Evolutionary conservation across 92 coral and sea anemone genomes (phyloP).

Genomic region (Umimayanthus kanabou): DNA sequence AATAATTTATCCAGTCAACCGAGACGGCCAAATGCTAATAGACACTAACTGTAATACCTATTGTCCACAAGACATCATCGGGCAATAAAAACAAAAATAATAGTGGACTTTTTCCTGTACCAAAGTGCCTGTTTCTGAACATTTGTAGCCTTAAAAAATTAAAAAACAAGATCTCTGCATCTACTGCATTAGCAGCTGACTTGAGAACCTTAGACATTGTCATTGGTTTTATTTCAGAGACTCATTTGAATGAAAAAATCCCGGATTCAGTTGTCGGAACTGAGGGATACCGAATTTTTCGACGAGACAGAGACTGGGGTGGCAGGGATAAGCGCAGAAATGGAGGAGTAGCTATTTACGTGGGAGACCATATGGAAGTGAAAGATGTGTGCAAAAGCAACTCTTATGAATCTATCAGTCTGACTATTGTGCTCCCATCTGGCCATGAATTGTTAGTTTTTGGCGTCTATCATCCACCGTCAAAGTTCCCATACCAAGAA

Average conservation of each 20-base stretch:
- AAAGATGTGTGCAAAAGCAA: neutral
- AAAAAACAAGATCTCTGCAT: neutral
- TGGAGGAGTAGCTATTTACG: constrained; percentile 7
- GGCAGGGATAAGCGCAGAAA: constrained; percentile 13
- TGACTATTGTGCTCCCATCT: constrained; percentile 28
- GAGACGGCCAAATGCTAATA: constrained; percentile 7
- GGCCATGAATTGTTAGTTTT: constrained; percentile 4
- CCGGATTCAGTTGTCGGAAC: neutral
- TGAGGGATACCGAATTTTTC: neutral
- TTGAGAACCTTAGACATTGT: constrained; percentile 20
- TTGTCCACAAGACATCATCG: too few relatives aligned
- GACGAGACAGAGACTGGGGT: neutral
- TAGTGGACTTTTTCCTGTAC: neutral
- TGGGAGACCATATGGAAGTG: constrained; percentile 8
- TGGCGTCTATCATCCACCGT: constrained; percentile 39
- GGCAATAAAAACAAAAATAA: neutral
- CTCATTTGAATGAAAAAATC: constrained; percentile 1
- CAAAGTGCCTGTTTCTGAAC: constrained; percentile 2
- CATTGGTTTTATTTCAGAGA: constrained; percentile 16
- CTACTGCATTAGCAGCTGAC: constrained; percentile 16
- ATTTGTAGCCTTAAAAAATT: neutral
- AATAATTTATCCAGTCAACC: constrained; percentile 4
- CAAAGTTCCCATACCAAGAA: constrained; percentile 33
- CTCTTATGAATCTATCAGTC: neutral
- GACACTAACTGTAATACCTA: neutral